Evolutionary conservation across 2,888 invertebrate species (phyloP), one percentile per base, ranked within the genome.

Genomic region (Ferdinandea cuprea): DNA sequence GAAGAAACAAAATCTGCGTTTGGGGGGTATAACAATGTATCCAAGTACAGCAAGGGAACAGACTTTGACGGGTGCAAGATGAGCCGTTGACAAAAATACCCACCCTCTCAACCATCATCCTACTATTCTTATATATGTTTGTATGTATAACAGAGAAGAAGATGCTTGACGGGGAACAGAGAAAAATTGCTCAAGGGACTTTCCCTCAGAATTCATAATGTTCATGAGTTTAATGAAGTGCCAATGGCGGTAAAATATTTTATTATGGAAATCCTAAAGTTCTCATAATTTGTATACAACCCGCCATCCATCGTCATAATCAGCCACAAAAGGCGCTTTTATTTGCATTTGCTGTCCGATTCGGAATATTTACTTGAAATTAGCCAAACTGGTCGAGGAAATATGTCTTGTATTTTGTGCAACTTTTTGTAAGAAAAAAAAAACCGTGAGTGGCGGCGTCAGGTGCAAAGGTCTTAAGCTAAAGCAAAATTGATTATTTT

Each of bases 181-280:
- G 52, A 63, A 40, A 73, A 78, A 73, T 59, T 58, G 78, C 73
- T 73, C 30, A 52, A 78, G 73, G 78, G 83, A 68, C 73, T 78
- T 69, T 84, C 52, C 66, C 77, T 83, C 66, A 71, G 72, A 88
- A 87, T 88, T 88, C 87, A 89, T 89, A 90, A 90, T 89, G 88
- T 89, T 89, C 89, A 89, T 89, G 88, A 89, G 89, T 87, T 89
- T 90, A 89, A 89, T 90, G 89, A 89, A 88, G 89, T 90, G 89
- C 89, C 89, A 90, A 90, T 89, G 89, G 89, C 88, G 83, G 85
- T 85, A 85, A 86, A 86, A 86, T 87, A 86, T 87, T 87, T 86
- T 86, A 85, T 87, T 86, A 87, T 86, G 86, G 86, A 86, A 86
- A 86, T 86, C 86, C 85, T 72, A 77, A 83, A 83, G 81, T 85